Evolutionary conservation across 2,113 vertebrate species (phyloP).

Genomic region (mouse (Mus musculus)): GRCm39 chr10:46283001-46283500

Average conservation of each 20-base stretch:
- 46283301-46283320: neutral
- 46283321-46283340: neutral
- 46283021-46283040: no score
- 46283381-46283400: neutral
- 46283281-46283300: neutral
- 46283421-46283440: neutral
- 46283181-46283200: neutral
- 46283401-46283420: neutral
- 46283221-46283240: neutral
- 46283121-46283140: neutral
- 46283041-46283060: no score
- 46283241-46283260: no score
- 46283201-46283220: neutral
- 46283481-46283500: neutral
- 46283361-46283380: neutral
- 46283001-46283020: no score
- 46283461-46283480: neutral
- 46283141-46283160: neutral
- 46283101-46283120: neutral
- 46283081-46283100: neutral
- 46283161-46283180: neutral
- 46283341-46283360: neutral
- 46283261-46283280: neutral
- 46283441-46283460: neutral
- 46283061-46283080: neutral